Base-by-base conservation (phyloP, 2,113 vertebrate species). In the Hemicordylus capensis region DNA sequence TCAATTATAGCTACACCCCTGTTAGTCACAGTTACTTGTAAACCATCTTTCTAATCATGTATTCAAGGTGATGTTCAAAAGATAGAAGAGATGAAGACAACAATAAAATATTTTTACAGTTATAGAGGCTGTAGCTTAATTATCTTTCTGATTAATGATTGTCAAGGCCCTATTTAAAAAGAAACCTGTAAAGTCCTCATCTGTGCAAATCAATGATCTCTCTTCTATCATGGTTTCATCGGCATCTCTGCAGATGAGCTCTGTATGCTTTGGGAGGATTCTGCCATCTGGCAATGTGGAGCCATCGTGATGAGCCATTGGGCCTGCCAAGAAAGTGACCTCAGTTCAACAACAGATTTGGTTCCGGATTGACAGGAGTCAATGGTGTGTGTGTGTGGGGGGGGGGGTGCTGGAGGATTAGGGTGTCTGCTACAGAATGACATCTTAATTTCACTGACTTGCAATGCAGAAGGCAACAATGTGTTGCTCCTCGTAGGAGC, bases 181-280 rank as follows among this genome's bases (percentile, higher is more conserved):
- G 64, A 81, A 70, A 66, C n/a, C 44, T 87, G 39, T 22, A 85
- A 82, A 83, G 3, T 2, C 1, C 59, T 51, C 15, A 26, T 22
- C 31, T 76, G 4, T 64, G 3, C 76, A 82, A 28, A 64, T 88
- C 37, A 81, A 31, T 56, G 63, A 84, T 84, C 74, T 34, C 1
- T 1, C 63, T 0, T 73, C 88, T 84, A 28, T 81, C 56, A 15
- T 15, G 19, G 56, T 8, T 86, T 11, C 66, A 75, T 2, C 0
- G 0, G 0, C 15, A 44, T 80, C 61, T 39, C 46, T 83, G 54
- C 15, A 89, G 63, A 84, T 39, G 46, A 9, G 37, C 2, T 72
- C 20, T 4, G 17, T 5, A 1, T 0, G 0, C 72, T 78, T 15
- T 1, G 64, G 0, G 0, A 22, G 14, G 79, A 4, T 11, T 83